phyloP scores from a whole-genome alignment of 2,888 invertebrate genomes.

The Panzeria rudis region DNA sequence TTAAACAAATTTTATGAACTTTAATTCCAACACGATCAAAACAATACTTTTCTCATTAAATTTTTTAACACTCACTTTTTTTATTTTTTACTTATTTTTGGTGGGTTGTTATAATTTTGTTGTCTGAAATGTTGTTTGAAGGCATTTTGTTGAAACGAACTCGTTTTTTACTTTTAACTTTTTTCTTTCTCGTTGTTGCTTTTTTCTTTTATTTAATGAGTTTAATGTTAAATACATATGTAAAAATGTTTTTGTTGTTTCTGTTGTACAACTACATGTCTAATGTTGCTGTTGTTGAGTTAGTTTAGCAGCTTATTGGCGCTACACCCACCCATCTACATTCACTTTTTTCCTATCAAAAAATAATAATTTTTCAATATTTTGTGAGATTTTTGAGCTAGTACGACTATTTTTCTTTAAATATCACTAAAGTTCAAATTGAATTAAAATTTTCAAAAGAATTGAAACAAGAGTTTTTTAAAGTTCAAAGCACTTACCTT shows the following conservation, averaged over 20 bases:
- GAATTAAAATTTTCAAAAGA: constrained; percentile 13
- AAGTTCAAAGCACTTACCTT: constrained; percentile 60
- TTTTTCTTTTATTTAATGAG: constrained; percentile 34
- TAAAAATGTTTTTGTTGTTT: background rate
- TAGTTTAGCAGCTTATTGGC: constrained; percentile 32
- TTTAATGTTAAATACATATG: constrained; percentile 14
- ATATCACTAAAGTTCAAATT: constrained; percentile 59
- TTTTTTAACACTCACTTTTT: constrained; percentile 52
- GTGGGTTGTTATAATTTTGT: constrained; percentile 11
- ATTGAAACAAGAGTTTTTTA: background rate
- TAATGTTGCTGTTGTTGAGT: background rate
- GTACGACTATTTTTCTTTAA: constrained; percentile 30
- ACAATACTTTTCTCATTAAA: constrained; percentile 8
- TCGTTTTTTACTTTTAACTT: constrained; percentile 28
- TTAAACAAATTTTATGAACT: constrained; percentile 41
- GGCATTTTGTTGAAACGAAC: constrained; percentile 43
- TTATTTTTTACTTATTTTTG: constrained; percentile 5
- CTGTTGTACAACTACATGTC: constrained; percentile 3
- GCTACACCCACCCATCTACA: constrained; percentile 64
- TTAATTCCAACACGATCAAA: constrained; percentile 48
- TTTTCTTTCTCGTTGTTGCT: background rate
- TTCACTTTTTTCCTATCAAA: constrained; percentile 53
- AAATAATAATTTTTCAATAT: background rate
- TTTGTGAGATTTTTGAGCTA: constrained; percentile 1
- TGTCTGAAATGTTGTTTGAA: constrained; percentile 43